A percentile compares a stretch with the other conserved stretches of the same genome.
Conservation (phyloP, 2,888 invertebrate species). For the Sinopyrophorus schimmeli region DNA sequence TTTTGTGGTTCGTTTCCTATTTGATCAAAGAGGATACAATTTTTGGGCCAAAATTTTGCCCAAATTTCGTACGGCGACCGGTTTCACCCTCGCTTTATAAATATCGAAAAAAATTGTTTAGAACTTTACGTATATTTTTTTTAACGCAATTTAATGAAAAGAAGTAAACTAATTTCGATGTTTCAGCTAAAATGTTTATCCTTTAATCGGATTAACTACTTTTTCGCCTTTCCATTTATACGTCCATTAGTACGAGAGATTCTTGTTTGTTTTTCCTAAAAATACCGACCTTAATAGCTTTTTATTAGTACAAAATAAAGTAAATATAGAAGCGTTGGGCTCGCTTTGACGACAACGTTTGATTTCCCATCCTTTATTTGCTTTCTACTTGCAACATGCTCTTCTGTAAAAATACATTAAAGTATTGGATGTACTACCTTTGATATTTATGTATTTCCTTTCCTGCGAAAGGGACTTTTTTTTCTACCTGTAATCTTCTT, state of each 20-base stretch:
- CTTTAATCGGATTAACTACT: conserved; percentile 28
- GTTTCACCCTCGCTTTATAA: no score
- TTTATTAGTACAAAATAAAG: conserved; percentile 24
- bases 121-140: no score
- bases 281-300: conserved; percentile 25
- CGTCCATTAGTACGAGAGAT: conserved; percentile 36
- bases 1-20: no score
- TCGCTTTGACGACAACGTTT: conserved; percentile 1
- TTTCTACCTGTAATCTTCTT: not conserved
- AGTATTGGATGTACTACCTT: conserved; percentile 1
- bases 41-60: no score
- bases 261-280: conserved; percentile 30
- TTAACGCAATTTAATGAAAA: conserved; percentile 14
- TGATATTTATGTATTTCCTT: not conserved
- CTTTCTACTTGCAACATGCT: not conserved
- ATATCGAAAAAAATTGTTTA: no score
- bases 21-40: no score
- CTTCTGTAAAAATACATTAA: conserved; percentile 11
- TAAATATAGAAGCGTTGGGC: conserved; percentile 11
- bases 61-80: no score
- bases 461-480: conserved; percentile 2
- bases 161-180: conserved; percentile 24
- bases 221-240: conserved; percentile 37
- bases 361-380: conserved; percentile 11
- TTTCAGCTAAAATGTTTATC: conserved; percentile 28